Conservation (phyloP, 2,888 invertebrate genomes). For the Sinopyrophorus schimmeli region DNA sequence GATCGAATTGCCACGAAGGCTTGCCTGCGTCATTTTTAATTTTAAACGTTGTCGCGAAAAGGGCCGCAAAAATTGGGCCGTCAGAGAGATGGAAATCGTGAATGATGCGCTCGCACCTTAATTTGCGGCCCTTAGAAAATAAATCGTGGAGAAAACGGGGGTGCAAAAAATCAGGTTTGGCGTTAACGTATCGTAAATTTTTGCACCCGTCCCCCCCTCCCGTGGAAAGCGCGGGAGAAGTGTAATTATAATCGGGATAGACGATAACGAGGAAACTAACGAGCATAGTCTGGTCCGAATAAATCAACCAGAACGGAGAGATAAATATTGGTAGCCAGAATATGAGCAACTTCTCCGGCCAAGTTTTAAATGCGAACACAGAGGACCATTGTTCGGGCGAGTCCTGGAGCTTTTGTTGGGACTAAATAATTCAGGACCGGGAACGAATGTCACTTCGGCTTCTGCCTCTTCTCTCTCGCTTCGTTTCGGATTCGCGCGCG, state of each 20-base stretch:
- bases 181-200: no score
- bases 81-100: no score
- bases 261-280: slow-evolving; percentile 32
- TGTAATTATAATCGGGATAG: slow-evolving; percentile 30
- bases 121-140: no score
- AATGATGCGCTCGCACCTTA: no score
- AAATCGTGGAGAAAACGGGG: no score
- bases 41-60: no score
- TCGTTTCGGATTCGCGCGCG: slow-evolving; percentile 18
- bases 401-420: slow-evolving; percentile 24
- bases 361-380: slow-evolving; percentile 25
- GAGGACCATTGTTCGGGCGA: slow-evolving; percentile 22
- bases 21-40: no score
- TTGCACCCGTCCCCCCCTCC: no score
- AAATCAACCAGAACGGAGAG: slow-evolving; percentile 28
- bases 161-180: no score
- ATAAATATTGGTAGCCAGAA: slow-evolving; percentile 32
- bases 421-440: slow-evolving; percentile 27
- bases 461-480: slow-evolving; percentile 19
- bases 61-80: no score
- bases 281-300: slow-evolving; percentile 24
- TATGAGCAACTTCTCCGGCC: slow-evolving; percentile 29
- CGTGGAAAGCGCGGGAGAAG: no score
- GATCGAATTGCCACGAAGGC: no score
- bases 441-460: slow-evolving; percentile 28